Conservation (phyloP, 2,113 vertebrate genomes). For the Sclerurus mexicanus region DNA sequence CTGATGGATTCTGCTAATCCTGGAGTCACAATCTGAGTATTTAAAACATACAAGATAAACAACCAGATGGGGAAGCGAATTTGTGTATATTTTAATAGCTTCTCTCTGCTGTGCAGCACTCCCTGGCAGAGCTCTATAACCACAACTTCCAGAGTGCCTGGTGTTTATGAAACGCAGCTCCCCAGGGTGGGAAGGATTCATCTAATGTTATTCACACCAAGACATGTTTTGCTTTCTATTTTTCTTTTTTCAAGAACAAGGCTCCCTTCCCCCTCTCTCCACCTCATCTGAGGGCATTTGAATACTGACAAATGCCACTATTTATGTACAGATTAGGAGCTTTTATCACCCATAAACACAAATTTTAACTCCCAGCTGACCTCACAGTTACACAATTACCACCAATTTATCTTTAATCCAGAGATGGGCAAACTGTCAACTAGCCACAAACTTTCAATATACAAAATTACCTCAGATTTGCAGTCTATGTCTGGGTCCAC, state of each 20-base stretch:
- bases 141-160: background rate
- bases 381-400: background rate
- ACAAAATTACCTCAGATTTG: background rate
- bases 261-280: background rate
- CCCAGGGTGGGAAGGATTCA: background rate
- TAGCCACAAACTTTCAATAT: background rate
- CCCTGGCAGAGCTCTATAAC: background rate
- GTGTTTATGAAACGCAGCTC: accelerated
- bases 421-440: background rate
- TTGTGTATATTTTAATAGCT: background rate
- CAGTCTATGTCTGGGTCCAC: background rate
- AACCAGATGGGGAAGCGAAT: background rate
- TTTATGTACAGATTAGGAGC: background rate
- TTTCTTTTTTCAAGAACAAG: background rate
- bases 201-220: background rate
- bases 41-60: background rate
- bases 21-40: background rate
- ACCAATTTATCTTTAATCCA: background rate
- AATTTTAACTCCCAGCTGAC: background rate
- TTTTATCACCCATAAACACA: background rate
- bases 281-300: background rate
- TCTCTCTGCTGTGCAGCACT: background rate
- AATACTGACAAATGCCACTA: background rate
- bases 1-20: background rate
- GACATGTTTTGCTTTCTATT: background rate